These are phyloP conservation scores for Papilio xuthus DNA, from an alignment of 1,140 invertebrate species.

Conservation along the genomic window DNA sequence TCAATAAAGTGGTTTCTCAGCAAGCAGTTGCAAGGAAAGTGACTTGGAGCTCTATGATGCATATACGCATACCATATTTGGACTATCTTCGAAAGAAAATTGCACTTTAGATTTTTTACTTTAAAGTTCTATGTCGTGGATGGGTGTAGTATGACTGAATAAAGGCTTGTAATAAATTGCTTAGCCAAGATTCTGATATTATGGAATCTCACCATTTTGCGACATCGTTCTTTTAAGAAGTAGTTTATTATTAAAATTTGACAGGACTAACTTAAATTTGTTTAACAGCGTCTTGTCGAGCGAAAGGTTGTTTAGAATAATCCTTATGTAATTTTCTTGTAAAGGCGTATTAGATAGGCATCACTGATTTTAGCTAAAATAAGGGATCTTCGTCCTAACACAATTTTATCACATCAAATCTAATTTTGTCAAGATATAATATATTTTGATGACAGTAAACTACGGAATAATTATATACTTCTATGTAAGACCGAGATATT, in stretches of 20 bases:
- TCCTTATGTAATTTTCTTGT: conserved; percentile 11
- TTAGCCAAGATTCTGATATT: background rate
- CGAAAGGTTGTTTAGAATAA: background rate
- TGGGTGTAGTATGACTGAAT: background rate
- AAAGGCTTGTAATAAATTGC: background rate
- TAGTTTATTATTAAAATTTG: background rate
- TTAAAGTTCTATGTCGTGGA: background rate
- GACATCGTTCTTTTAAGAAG: background rate
- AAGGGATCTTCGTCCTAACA: background rate
- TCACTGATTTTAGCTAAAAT: background rate
- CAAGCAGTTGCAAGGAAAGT: background rate
- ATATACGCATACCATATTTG: background rate
- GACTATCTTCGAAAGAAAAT: background rate
- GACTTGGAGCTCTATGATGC: background rate
- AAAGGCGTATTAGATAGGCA: conserved; percentile 11
- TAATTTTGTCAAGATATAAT: background rate
- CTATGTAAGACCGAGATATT: background rate
- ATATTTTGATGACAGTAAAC: background rate
- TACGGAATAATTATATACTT: background rate
- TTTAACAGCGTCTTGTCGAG: background rate
- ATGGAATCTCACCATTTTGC: background rate
- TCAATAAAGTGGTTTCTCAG: background rate
- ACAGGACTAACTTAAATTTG: background rate
- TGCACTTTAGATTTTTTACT: background rate
- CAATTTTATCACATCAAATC: background rate